Evolutionary conservation across 2,888 invertebrate genomes (phyloP), one percentile per base, ranked within the genome.

Genomic region (Campoplex capitator): DNA sequence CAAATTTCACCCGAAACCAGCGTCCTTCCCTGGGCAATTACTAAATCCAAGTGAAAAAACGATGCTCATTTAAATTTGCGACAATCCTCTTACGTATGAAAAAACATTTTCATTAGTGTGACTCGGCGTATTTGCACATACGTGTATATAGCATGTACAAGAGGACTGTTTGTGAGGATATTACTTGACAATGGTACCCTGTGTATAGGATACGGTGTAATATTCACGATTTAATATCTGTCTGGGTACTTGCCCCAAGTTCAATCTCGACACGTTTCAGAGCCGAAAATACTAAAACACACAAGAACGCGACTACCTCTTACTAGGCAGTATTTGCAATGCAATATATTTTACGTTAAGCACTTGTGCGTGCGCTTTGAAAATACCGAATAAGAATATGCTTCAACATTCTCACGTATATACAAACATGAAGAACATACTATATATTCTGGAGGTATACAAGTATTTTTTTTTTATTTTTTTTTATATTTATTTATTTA

Each of bases 181-280:
- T 62, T 58, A 73, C 73, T 79, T 28, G 70, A 70, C 38, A 71
- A 76, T 70, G 32, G 77, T 78, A 48, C 28, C 18, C n/a, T 77
- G 48, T 42, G 62, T 62, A 76, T 38, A 58, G 38, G n/a, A 23
- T 32, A 70, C 35, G 23, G 65, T 58, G 67, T 78, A 73, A 83
- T 77, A 83, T 83, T 83, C 65, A 54, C 71, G 65, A 65, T 83
- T 77, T 73, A 83, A 83, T 83, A 78, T 78, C 71, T 28, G 65
- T 68, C 51, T 62, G 62, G 54, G 77, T 78, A 65, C 78, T 83
- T 73, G 54, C 58, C 13, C 13, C 16, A 51, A 48, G 77, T 65
- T 71, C 70, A 80, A 80, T 80, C 80, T 80, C 80, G 58, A n/a
- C 80, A 45, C 58, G 71, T 11, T 35, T 23, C 23, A 78, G 23